Evolutionary conservation across 2,797 vertebrate genomes (phyloP), one percentile per base, ranked within the genome.

Genomic region (Prunella strophiata): DNA sequence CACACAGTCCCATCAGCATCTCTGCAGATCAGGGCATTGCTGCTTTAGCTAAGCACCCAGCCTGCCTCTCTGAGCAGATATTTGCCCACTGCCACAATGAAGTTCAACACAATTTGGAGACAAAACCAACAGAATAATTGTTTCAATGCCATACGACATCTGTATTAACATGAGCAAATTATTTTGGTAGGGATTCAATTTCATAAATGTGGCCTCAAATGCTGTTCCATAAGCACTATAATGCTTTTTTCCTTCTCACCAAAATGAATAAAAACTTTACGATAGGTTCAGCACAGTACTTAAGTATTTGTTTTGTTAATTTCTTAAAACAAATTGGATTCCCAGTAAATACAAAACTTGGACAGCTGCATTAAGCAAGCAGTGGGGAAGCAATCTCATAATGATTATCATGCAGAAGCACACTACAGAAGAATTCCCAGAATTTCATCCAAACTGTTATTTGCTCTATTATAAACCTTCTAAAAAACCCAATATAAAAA

Each of bases 271-370:
- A 98, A 97, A 97, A 95, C 95, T 97, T 98, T 97, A 97, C 2
- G 38, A 95, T 86, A 95, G 95, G 95, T 97, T 96, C 96, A 94
- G 62, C 71, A 91, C 17, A 89, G 96, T 97, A 89, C 94, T 98
- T 97, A 96, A 97, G 97, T 96, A 97, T 96, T 97, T 96, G 97
- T 97, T 98, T 98, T 98, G 96, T 97, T 98, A 97, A 98, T 98
- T 98, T 98, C 97, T 98, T 98, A 97, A 97, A 97, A 97, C 97
- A 97, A 97, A 98, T 96, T 95, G 96, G 95, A 97, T 97, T 97
- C 96, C 95, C 94, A 97, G 95, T 97, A 97, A 97, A 97, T 96
- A 97, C 97, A 96, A 96, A 95, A 96, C 95, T 97, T 96, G 98
- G 97, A 97, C 97, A 94, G 97, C 95, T 94, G 61, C 97, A 96